Evolutionary conservation across 2,888 invertebrate species (phyloP).

Genomic region (Amphipoea lucens): DNA sequence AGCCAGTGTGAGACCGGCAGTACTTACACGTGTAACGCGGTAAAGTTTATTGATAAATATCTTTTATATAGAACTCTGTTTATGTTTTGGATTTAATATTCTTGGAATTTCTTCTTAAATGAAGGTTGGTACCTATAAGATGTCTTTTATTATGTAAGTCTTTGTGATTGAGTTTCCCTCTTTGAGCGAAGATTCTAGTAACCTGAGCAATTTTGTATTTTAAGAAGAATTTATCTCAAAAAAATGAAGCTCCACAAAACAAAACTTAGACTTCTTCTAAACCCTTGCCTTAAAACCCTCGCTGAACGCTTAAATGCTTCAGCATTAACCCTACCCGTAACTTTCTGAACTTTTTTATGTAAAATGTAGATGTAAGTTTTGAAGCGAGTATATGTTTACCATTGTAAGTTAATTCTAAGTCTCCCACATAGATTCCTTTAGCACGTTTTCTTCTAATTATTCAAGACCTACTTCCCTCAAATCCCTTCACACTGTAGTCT

Average conservation of each 20-base stretch:
- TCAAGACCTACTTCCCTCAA: not conserved
- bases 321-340: not conserved
- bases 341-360: not conserved
- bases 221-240: not conserved
- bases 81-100: conserved; percentile 16
- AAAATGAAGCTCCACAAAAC: not conserved
- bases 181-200: not conserved
- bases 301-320: not conserved
- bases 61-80: conserved; percentile 20
- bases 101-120: conserved; percentile 8
- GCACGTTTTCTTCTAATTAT: too few species aligned
- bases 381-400: not conserved
- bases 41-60: conserved; percentile 40
- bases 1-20: conserved; percentile 17
- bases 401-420: not conserved
- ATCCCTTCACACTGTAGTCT: not conserved
- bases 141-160: not conserved
- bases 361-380: not conserved
- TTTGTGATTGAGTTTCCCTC: not conserved
- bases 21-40: conserved; percentile 7
- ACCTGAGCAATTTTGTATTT: not conserved
- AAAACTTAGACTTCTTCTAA: not conserved
- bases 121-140: not conserved
- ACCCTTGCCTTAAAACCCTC: not conserved
- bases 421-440: not conserved